Evolutionary conservation across 2,888 invertebrate genomes (phyloP).

Genomic region (Tetanocera ferruginea): DNA sequence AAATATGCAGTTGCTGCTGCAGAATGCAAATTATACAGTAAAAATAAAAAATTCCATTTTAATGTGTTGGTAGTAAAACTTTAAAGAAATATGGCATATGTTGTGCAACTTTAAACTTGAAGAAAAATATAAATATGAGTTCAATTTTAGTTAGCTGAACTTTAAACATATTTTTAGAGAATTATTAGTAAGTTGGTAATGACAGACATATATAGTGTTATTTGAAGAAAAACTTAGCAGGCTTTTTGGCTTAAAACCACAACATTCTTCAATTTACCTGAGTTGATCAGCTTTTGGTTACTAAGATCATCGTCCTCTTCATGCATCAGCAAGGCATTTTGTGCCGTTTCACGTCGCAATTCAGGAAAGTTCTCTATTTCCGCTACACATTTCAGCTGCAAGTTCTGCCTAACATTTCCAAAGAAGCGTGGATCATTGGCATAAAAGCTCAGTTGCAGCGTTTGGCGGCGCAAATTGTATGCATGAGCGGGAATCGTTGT

Average conservation of each 20-base stretch:
- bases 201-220: not conserved
- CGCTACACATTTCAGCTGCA: slow-evolving; percentile 64
- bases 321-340: slow-evolving; percentile 59
- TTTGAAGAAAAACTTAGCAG: not conserved
- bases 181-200: no score
- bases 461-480: slow-evolving; percentile 62
- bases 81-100: not conserved
- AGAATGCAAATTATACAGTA: not conserved
- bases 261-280: slow-evolving; percentile 55
- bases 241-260: not conserved
- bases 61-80: not conserved
- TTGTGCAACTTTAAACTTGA: no score
- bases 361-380: slow-evolving; percentile 64
- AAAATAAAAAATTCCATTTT: not conserved
- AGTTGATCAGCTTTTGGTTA: slow-evolving; percentile 66
- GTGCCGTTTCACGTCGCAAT: slow-evolving; percentile 57
- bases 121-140: no score
- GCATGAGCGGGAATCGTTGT: slow-evolving; percentile 63
- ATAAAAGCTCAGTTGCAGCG: slow-evolving; percentile 65
- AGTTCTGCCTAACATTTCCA: slow-evolving; percentile 46
- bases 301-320: slow-evolving; percentile 63
- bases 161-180: no score
- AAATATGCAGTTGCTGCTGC: slow-evolving; percentile 14
- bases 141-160: no score
- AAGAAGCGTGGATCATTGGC: slow-evolving; percentile 64